phyloP scores from a whole-genome alignment of 1,140 invertebrate species.

The Nilaparvata lugens region DNA sequence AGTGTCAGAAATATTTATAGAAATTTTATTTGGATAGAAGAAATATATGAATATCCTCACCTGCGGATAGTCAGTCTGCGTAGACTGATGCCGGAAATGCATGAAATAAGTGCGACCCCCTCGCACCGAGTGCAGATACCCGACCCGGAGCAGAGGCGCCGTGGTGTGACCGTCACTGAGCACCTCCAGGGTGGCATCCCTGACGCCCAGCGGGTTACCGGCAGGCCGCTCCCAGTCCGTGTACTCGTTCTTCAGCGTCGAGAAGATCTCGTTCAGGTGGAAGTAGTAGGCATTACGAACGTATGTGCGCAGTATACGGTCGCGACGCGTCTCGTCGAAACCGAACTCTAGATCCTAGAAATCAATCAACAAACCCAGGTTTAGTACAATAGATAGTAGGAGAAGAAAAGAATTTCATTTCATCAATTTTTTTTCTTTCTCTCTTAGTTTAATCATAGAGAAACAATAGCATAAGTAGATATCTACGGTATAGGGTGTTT shows the following conservation, averaged over 20 bases:
- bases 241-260: constrained; percentile 84
- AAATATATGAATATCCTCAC: no score
- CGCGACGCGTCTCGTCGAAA: constrained; percentile 72
- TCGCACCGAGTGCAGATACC: constrained; percentile 62
- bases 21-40: no score
- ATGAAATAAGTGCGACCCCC: constrained; percentile 76
- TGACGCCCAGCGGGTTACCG: constrained; percentile 60
- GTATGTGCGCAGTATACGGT: constrained; percentile 76
- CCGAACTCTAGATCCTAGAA: constrained; percentile 60
- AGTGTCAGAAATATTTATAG: no score
- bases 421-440: no score
- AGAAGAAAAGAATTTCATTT: no score
- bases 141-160: constrained; percentile 68
- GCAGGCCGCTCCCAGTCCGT: constrained; percentile 81
- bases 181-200: constrained; percentile 65
- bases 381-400: no score
- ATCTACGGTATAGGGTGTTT: no score
- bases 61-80: constrained; percentile 65
- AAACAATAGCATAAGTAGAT: no score
- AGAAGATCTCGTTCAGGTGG: constrained; percentile 84
- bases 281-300: constrained; percentile 81
- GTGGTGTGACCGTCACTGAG: constrained; percentile 80
- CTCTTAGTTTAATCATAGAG: no score
- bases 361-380: no score
- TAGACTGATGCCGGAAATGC: constrained; percentile 74